These are phyloP conservation scores for Nasonia giraulti DNA, from an alignment of 1,140 invertebrate genomes.

Conservation along the genomic window DNA sequence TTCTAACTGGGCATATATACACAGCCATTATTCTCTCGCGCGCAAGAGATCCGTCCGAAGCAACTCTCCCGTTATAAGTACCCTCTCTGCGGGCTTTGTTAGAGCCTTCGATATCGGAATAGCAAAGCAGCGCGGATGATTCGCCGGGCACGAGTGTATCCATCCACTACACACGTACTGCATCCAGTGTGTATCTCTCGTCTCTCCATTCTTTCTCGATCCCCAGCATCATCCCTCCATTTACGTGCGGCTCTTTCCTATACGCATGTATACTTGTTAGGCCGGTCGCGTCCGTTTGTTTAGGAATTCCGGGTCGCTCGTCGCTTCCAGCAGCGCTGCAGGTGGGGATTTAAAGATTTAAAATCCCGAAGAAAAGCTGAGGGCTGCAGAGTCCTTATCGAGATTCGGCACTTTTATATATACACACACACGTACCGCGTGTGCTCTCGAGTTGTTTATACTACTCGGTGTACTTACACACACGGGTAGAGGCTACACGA, in stretches of 20 bases:
- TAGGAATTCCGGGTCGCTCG: constrained; percentile 34
- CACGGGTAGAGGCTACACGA: background rate
- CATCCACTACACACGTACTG: no score
- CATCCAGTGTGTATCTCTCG: constrained; percentile 1
- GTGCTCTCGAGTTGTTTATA: no score
- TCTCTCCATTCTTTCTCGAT: background rate
- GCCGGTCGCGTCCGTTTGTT: constrained; percentile 35
- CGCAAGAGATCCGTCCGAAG: background rate
- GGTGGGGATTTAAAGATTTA: constrained; percentile 40
- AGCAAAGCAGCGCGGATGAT: background rate
- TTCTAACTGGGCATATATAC: background rate
- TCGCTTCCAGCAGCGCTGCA: background rate
- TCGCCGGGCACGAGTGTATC: background rate
- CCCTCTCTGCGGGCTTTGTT: background rate
- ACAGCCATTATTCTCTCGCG: background rate
- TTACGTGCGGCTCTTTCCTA: background rate
- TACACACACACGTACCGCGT: background rate
- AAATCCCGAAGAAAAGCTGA: background rate
- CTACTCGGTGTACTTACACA: background rate
- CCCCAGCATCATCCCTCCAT: background rate
- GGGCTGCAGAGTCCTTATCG: constrained; percentile 1
- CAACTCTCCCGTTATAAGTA: constrained; percentile 3
- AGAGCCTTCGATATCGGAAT: background rate
- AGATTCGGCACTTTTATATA: constrained; percentile 36
- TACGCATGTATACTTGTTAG: constrained; percentile 32